A percentile compares a stretch with the other conserved stretches of the same genome.
Conservation (phyloP, 2,113 vertebrate genomes). For the Cyprinus carpio region DNA sequence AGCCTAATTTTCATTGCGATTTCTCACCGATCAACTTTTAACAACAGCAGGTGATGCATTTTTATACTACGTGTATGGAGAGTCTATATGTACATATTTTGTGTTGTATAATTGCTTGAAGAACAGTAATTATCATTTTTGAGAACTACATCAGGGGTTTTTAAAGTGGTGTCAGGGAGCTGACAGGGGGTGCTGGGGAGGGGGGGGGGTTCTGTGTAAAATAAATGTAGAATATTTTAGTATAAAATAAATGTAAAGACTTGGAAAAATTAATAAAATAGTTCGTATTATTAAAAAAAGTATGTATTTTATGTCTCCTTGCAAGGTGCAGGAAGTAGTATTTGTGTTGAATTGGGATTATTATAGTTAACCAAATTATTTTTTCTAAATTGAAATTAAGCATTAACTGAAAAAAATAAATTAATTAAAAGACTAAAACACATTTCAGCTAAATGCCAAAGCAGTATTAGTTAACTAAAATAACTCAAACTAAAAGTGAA, state of each 20-base stretch:
- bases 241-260: no score
- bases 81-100: not conserved
- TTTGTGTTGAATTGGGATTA: no score
- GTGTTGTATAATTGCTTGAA: not conserved
- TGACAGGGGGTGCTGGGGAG: no score
- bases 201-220: no score
- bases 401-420: not conserved
- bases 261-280: no score
- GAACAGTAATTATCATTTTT: not conserved
- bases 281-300: no score
- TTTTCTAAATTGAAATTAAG: not conserved
- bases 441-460: not conserved
- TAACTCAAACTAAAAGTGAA: not conserved
- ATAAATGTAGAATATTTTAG: no score
- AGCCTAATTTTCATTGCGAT: slow-evolving; percentile 69
- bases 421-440: not conserved
- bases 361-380: not conserved
- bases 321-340: no score
- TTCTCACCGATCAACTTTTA: slow-evolving; percentile 78
- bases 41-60: slow-evolving; percentile 47
- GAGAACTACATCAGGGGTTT: no score
- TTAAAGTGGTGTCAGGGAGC: not conserved
- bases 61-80: not conserved
- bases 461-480: not conserved
- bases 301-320: no score